Evolutionary conservation across 2,888 invertebrate species (phyloP).

Genomic region (Rhogogaster chlorosoma): DNA sequence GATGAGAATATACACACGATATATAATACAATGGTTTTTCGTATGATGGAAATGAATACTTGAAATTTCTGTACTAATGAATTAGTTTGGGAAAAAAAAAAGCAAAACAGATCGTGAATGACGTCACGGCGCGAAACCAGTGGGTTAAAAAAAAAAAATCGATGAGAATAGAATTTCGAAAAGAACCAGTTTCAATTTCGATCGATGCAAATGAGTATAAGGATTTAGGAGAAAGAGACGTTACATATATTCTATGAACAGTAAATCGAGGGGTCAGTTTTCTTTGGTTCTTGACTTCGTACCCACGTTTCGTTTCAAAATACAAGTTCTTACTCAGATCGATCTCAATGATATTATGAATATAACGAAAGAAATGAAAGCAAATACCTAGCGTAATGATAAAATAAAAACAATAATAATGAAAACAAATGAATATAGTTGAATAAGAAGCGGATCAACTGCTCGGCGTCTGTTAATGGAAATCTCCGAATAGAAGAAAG

Average conservation of each 20-base stretch:
- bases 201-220: neutral
- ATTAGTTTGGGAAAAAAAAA: neutral
- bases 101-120: neutral
- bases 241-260: neutral
- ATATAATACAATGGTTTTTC: too few relatives aligned
- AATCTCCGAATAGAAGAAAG: neutral
- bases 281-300: neutral
- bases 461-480: conserved; percentile 4
- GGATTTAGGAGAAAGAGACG: neutral
- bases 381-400: neutral
- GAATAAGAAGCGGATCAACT: neutral
- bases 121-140: neutral
- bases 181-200: conserved; percentile 2
- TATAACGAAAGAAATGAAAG: neutral
- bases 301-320: neutral
- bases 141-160: neutral
- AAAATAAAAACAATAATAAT: neutral
- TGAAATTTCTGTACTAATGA: neutral
- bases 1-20: neutral
- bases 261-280: neutral
- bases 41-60: neutral
- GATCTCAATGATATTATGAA: neutral
- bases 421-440: neutral
- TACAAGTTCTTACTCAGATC: neutral
- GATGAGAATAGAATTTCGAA: neutral